Evolutionary conservation across 1,140 invertebrate genomes (phyloP).

Genomic region (Tribolium madens): DNA sequence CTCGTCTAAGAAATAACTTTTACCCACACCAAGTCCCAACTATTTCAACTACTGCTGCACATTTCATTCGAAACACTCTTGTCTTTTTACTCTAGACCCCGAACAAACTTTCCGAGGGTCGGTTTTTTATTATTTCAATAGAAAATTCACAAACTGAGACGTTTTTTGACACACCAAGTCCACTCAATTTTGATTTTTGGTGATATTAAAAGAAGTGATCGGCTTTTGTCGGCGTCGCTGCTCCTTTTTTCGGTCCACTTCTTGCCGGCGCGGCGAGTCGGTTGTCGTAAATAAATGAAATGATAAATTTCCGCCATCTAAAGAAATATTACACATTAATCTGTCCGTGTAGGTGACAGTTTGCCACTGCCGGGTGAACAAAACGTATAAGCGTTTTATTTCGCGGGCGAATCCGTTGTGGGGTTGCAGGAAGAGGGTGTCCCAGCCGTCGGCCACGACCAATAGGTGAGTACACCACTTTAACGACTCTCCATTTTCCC

Average conservation of each 20-base stretch:
- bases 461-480: conserved; percentile 50
- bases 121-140: no score
- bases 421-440: conserved; percentile 61
- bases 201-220: background rate
- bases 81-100: background rate
- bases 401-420: conserved; percentile 64
- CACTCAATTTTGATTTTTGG: background rate
- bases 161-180: no score
- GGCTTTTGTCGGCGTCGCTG: background rate
- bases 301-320: conserved; percentile 33
- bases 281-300: conserved; percentile 35
- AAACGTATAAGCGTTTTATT: conserved; percentile 74
- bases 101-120: no score
- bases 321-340: conserved; percentile 39
- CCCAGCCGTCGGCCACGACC: conserved; percentile 65
- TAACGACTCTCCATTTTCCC: conserved; percentile 56
- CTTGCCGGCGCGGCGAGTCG: conserved; percentile 8
- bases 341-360: conserved; percentile 69
- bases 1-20: background rate
- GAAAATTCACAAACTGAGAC: no score
- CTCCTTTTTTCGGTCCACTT: conserved; percentile 8
- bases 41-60: background rate
- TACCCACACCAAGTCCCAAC: background rate
- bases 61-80: background rate
- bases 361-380: conserved; percentile 79